Conservation (phyloP, 2,888 invertebrate species). For the Dinocampus coccinellae region DNA sequence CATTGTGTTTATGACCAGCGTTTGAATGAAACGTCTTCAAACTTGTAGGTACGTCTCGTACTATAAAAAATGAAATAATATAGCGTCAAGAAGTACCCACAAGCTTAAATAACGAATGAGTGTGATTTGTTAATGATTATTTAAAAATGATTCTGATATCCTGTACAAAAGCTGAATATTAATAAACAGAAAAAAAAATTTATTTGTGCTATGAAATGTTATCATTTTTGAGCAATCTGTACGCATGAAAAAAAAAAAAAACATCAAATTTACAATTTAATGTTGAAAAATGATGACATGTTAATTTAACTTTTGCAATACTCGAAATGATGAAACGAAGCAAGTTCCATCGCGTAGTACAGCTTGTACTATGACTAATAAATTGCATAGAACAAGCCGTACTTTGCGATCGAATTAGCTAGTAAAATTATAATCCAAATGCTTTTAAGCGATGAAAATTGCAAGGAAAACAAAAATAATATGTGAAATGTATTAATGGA, state of each 20-base stretch:
- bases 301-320: no score
- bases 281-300: not conserved
- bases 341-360: not conserved
- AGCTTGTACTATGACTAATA: not conserved
- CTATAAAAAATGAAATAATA: constrained; percentile 30
- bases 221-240: no score
- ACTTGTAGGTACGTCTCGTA: constrained; percentile 33
- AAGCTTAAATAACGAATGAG: constrained; percentile 12
- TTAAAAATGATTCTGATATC: no score
- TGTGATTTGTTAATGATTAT: not conserved
- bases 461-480: not conserved
- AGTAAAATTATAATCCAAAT: not conserved
- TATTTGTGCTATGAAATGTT: no score
- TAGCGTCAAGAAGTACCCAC: constrained; percentile 29
- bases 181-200: no score
- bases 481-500: not conserved
- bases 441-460: not conserved
- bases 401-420: not conserved
- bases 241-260: no score
- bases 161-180: no score
- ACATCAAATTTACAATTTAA: no score
- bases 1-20: not conserved
- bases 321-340: not conserved
- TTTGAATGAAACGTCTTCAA: not conserved
- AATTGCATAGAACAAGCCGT: not conserved